Base-by-base conservation (phyloP, 2,797 vertebrate genomes). In the Hoplostethus atlanticus region DNA sequence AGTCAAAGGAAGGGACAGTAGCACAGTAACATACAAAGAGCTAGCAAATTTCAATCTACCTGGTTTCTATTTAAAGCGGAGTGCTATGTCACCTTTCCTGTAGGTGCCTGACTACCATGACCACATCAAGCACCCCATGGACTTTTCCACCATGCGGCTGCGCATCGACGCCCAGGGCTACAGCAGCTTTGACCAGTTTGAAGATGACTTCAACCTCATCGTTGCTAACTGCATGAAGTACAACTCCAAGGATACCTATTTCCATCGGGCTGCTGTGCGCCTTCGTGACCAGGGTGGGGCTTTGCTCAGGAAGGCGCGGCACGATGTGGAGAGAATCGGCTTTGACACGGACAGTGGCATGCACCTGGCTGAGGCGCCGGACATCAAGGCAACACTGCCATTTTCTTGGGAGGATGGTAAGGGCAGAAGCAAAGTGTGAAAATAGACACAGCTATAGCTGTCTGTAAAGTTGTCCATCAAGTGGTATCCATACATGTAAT, bases 391-490 rank as follows among this genome's bases (percentile, higher is more conserved):
- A 5, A 83, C 92, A 0, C 87, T 92, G 47, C 91, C 95, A n/a
- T 99, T 99, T 92, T 96, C 97, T 38, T 99, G 98, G 98, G 97
- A 98, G 76, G 97, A 98, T 2, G 98, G 98, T 99, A 94, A 96
- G 95, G 57, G 47, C 31, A 11, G 0, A 5, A 42, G 31, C 3
- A 15, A 31, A 59, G 17, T 51, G 6, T 51, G 54, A 15, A 40
- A 11, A 42, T 59, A 21, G 28, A 17, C 2, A 6, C 17, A 7
- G 25, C 4, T 6, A 12, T 31, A 12, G 17, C 4, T 54, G 2
- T 28, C 28, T 28, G 28, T 28, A 28, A 28, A 28, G 9, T 44
- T 44, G 42, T 11, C 10, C 9, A 47, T 46, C 44, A 46, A 46
- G 10, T 47, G 13, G 46, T 47, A 5, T 15, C 13, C 13, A n/a